These are phyloP conservation scores for Netelia virgata DNA, from an alignment of 2,888 invertebrate genomes.

Conservation along the genomic window DNA sequence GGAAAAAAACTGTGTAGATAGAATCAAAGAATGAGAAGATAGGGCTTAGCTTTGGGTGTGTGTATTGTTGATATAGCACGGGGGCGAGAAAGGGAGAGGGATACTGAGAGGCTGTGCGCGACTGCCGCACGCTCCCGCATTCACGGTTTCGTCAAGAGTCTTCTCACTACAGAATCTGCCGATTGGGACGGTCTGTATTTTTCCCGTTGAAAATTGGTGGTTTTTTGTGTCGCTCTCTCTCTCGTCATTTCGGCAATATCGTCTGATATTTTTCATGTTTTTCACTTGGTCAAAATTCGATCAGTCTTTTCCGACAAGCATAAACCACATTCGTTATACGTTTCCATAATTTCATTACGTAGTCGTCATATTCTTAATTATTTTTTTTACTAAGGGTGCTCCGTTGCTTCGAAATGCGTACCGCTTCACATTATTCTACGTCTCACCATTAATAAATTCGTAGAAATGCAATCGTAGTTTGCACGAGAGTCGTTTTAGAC, in stretches of 20 bases:
- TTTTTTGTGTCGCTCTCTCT: constrained; percentile 15
- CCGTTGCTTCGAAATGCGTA: not conserved
- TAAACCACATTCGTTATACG: not conserved
- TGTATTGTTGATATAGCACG: constrained; percentile 81
- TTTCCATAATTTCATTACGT: not conserved
- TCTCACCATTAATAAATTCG: not conserved
- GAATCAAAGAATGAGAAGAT: constrained; percentile 65
- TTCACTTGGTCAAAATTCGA: not conserved
- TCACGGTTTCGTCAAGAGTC: constrained; percentile 88
- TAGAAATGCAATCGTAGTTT: not conserved
- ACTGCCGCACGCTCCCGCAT: constrained; percentile 88
- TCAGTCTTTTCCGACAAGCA: not conserved
- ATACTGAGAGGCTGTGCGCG: constrained; percentile 87
- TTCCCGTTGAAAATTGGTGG: constrained; percentile 45
- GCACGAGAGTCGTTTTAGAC: not conserved
- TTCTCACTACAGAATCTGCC: constrained; percentile 85
- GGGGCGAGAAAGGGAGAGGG: constrained; percentile 86
- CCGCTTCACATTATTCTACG: not conserved
- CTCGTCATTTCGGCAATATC: constrained; percentile 23
- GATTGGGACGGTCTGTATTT: constrained; percentile 85
- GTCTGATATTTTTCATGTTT: constrained; percentile 11
- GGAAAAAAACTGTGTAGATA: constrained; percentile 10
- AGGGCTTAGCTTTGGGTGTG: constrained; percentile 78
- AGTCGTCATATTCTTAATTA: not conserved
- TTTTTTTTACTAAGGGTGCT: not conserved